These are phyloP conservation scores for Spicauda simplicius DNA, from an alignment of 2,888 invertebrate genomes.

Conservation along the genomic window DNA sequence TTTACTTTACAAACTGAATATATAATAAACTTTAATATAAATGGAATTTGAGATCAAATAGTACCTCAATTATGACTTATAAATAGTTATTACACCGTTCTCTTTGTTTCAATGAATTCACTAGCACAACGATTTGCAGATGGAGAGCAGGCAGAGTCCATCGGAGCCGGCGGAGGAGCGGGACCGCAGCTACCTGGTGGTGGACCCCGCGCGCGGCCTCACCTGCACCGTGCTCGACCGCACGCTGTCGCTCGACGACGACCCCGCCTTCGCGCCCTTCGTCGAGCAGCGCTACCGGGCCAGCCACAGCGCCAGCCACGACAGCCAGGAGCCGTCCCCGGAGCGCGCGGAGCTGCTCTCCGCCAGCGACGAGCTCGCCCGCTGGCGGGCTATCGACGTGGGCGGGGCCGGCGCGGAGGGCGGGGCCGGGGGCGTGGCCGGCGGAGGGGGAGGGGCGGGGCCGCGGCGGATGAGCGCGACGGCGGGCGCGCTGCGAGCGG, in stretches of 20 bases:
- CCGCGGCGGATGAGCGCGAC: conserved; percentile 41
- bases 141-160: conserved; percentile 41
- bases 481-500: conserved; percentile 54
- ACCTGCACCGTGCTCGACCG: conserved; percentile 68
- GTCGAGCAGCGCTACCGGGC: conserved; percentile 47
- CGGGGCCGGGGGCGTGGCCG: conserved; percentile 30
- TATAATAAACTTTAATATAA: too few relatives aligned
- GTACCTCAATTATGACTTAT: too few relatives aligned
- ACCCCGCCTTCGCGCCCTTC: conserved; percentile 57
- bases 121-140: conserved; percentile 35
- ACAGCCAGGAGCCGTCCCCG: conserved; percentile 41
- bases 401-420: conserved; percentile 43
- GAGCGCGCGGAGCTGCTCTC: conserved; percentile 43
- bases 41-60: too few relatives aligned
- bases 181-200: conserved; percentile 60
- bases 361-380: conserved; percentile 57
- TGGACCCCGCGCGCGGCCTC: conserved; percentile 61
- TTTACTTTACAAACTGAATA: too few relatives aligned
- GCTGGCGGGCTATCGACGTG: conserved; percentile 48
- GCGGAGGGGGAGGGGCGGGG: too few relatives aligned
- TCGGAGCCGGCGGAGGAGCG: conserved; percentile 39
- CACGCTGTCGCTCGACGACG: conserved; percentile 53
- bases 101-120: not conserved
- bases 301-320: conserved; percentile 1
- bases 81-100: too few relatives aligned